phyloP scores from a whole-genome alignment of 2,113 vertebrate genomes.

The Alectura lathami region DNA sequence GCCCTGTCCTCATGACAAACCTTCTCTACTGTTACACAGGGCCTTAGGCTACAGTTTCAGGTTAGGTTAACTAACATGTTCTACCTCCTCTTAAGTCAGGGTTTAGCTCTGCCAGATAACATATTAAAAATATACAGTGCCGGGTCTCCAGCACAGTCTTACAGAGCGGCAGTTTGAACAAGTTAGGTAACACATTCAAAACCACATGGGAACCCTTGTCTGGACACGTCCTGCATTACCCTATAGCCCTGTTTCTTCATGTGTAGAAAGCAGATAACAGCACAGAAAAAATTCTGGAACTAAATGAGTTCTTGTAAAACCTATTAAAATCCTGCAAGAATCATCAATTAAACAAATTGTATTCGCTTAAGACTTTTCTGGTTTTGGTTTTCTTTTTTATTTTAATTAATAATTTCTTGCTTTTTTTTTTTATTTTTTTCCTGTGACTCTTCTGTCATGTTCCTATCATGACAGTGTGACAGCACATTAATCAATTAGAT shows the following conservation, averaged over 20 bases:
- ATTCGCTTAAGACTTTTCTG: background rate
- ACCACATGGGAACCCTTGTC: conserved; percentile 5
- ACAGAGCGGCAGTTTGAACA: conserved; percentile 35
- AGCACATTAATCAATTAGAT: background rate
- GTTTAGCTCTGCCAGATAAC: conserved; percentile 31
- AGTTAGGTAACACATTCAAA: conserved; percentile 51
- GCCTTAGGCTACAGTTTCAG: conserved; percentile 50
- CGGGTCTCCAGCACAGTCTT: conserved; percentile 1
- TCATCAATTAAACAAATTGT: background rate
- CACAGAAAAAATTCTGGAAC: background rate
- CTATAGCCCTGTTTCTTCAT: background rate
- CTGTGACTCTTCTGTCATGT: background rate
- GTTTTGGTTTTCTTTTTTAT: background rate
- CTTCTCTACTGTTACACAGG: background rate
- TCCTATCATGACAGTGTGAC: background rate
- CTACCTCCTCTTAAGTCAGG: conserved; percentile 12
- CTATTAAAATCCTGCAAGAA: background rate
- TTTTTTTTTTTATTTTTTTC: background rate
- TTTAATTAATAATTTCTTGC: background rate
- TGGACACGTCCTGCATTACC: conserved; percentile 23
- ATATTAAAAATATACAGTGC: background rate
- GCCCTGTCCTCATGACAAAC: conserved; percentile 55
- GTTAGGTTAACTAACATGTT: conserved; percentile 13
- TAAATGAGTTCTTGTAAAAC: background rate
- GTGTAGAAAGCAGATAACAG: background rate